phyloP scores from a whole-genome alignment of 2,888 invertebrate species.

The Stenodema calcarata region DNA sequence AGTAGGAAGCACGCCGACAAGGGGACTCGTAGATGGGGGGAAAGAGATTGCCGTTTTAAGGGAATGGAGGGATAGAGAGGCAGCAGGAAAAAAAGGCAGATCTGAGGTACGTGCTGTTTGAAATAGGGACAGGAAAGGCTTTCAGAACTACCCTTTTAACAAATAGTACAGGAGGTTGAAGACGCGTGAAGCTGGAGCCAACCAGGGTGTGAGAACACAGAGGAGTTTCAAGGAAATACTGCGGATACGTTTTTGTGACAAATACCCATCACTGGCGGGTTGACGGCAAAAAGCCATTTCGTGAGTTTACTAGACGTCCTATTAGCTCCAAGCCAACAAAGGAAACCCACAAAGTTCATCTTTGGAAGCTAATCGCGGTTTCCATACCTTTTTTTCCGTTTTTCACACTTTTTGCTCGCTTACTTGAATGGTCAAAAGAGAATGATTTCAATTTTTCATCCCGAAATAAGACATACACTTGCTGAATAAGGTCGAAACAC shows the following conservation, averaged over 20 bases:
- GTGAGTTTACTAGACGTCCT: not conserved
- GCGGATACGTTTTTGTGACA: not conserved
- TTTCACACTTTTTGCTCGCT: not conserved
- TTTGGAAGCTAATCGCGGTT: not conserved
- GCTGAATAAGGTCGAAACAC: no score
- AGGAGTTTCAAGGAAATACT: not conserved
- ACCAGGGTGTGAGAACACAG: not conserved
- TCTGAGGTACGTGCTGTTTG: not conserved
- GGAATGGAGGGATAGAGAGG: not conserved
- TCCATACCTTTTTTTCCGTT: not conserved
- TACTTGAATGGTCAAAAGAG: not conserved
- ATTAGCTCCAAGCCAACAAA: not conserved
- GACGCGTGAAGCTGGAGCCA: not conserved
- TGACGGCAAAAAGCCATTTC: not conserved
- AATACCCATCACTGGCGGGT: not conserved
- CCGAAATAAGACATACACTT: no score
- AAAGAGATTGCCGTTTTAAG: not conserved
- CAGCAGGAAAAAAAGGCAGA: not conserved
- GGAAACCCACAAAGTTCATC: not conserved
- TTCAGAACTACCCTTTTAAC: not conserved
- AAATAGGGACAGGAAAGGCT: not conserved
- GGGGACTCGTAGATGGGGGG: not conserved
- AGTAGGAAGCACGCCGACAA: not conserved
- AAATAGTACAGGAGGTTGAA: not conserved
- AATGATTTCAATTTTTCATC: not conserved